Base-by-base conservation (phyloP, 2,888 invertebrate species). In the Philhelius pedissequus region DNA sequence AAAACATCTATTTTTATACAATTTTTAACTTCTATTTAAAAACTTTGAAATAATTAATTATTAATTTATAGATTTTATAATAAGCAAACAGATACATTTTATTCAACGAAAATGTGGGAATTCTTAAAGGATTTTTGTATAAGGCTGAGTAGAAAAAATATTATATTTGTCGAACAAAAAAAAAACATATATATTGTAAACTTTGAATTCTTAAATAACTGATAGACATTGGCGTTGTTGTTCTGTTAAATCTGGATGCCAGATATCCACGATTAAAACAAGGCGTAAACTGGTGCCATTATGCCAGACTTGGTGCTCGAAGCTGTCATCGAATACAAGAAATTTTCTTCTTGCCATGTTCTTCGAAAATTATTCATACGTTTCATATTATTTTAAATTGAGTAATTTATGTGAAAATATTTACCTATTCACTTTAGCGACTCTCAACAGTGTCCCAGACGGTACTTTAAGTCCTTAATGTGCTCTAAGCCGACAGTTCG, bases 281-380 rank as follows among this genome's bases (percentile, higher is more conserved):
- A 98, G 93, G 32, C 98, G 94, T 45, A 94, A 88, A 48, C 93
- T 93, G 7, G 94, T 94, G 45, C 97, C 97, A 89, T 97, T 96
- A 92, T 98, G 97, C 97, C 97, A 97, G 27, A 97, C 97, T 91
- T 98, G 97, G 91, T 98, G 98, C 89, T 98, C 98, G 91, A 97
- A 98, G 88, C 97, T 97, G 90, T 97, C 97, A 91, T 98, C 98
- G 92, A 97, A 97, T 88, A 98, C 93, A 3, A 98, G 92, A 82
- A 97, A 93, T 89, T 96, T 94, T 48, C 97, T 88, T 93, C 93
- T 87, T 93, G 90, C 96, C 96, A 96, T 86, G 94, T 93, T 88
- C 96, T 96, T 9, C 35, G 13, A 4, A 25, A 13, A 45, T 40
- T 0, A 9, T 1, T 9, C 8, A 18, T 15, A 6, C 0, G 4